These are phyloP conservation scores for Sceloporus tristichus DNA, from an alignment of 2,113 vertebrate species.

Conservation along the genomic window DNA sequence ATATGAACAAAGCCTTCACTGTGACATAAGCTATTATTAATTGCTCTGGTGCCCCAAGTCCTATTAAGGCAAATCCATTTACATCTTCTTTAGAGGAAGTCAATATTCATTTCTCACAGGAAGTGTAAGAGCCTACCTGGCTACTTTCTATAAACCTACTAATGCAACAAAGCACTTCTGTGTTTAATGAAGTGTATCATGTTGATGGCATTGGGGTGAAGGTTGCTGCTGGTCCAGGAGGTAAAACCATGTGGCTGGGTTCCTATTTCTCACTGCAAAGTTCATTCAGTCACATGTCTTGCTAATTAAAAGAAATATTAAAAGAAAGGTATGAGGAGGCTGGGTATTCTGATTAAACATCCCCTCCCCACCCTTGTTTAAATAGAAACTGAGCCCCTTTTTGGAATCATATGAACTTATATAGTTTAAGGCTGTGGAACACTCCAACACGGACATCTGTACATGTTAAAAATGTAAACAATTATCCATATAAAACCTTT, in stretches of 20 bases:
- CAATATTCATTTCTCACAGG: constrained; percentile 89
- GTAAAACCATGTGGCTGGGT: constrained; percentile 21
- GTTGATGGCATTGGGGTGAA: neutral
- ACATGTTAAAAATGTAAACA: constrained; percentile 52
- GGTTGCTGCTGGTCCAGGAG: neutral
- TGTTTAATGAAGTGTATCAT: constrained; percentile 61
- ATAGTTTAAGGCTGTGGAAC: constrained; percentile 32
- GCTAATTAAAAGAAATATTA: constrained; percentile 35
- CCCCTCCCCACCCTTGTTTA: neutral
- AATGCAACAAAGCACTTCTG: constrained; percentile 72
- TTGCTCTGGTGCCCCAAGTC: constrained; percentile 85
- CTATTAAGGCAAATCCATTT: constrained; percentile 92
- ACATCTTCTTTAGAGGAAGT: constrained; percentile 87
- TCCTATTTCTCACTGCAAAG: constrained; percentile 30
- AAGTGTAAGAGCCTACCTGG: constrained; percentile 67
- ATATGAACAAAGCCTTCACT: constrained; percentile 87
- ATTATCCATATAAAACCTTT: constrained; percentile 21
- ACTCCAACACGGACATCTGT: constrained; percentile 23
- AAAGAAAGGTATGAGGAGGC: constrained; percentile 44
- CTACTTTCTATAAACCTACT: constrained; percentile 60
- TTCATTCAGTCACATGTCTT: constrained; percentile 33
- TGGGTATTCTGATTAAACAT: constrained; percentile 32
- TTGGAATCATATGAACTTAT: constrained; percentile 38
- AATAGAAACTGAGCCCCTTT: neutral
- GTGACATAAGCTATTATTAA: constrained; percentile 97